Conservation (phyloP, 1,140 invertebrate species). For the Zaprionus vittiger region DNA sequence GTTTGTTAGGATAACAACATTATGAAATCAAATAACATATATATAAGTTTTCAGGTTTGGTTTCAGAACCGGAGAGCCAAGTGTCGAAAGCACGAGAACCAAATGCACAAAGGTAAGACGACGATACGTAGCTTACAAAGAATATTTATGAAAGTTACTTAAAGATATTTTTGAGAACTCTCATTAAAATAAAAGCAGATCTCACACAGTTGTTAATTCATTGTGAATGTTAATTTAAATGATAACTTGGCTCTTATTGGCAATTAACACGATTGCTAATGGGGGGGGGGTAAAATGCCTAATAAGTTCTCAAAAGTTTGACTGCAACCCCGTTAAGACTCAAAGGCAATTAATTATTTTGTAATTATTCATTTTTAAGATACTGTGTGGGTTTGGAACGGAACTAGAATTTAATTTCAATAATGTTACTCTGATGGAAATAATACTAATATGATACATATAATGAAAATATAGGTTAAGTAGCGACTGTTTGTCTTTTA, state of each 20-base stretch:
- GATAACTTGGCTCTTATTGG: neutral
- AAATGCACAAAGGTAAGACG: slow-evolving; percentile 95
- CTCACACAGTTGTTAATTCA: neutral
- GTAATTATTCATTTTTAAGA: neutral
- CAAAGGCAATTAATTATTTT: neutral
- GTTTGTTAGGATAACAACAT: too few relatives aligned
- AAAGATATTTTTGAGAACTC: neutral
- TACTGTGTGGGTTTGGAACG: too few relatives aligned
- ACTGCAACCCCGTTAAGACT: neutral
- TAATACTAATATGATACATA: too few relatives aligned
- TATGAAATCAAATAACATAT: slow-evolving; percentile 4
- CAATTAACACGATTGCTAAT: slow-evolving; percentile 1
- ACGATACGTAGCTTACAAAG: neutral
- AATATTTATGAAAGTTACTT: too few relatives aligned
- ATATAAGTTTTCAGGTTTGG: slow-evolving; percentile 90
- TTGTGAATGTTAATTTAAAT: neutral
- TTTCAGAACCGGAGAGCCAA: slow-evolving; percentile 98
- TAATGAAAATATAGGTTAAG: too few relatives aligned
- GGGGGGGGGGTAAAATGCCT: neutral
- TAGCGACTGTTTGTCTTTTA: too few relatives aligned
- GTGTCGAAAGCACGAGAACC: slow-evolving; percentile 97
- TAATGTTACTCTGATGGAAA: neutral
- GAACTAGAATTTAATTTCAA: neutral
- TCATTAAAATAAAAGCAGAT: neutral
- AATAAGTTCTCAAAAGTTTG: neutral